phyloP scores from a whole-genome alignment of 1,140 invertebrate species.

The Brachionus angularis region DNA sequence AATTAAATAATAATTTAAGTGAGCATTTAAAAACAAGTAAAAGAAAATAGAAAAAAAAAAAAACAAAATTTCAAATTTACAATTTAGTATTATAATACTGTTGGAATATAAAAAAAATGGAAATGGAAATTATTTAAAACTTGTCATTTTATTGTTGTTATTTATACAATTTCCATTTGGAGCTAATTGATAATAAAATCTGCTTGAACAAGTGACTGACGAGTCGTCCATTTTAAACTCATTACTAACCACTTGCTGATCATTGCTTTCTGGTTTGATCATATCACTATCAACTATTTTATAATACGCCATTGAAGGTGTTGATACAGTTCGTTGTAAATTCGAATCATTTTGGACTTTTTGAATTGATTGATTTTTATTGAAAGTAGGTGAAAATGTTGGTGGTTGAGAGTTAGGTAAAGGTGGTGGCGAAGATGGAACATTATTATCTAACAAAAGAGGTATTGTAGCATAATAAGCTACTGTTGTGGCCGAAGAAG shows the following conservation, averaged over 20 bases:
- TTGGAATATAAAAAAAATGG: not conserved
- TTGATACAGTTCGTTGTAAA: conserved; percentile 20
- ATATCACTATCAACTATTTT: conserved; percentile 35
- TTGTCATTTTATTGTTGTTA: not conserved
- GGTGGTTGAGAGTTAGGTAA: conserved; percentile 34
- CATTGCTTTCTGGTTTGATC: not conserved
- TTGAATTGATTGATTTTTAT: not conserved
- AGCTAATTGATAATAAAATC: conserved; percentile 35
- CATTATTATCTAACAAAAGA: conserved; percentile 8
- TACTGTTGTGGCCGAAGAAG: conserved; percentile 22
- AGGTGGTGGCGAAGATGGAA: conserved; percentile 5
- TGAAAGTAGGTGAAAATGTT: conserved; percentile 3
- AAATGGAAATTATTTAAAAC: conserved; percentile 20
- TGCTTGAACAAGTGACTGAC: not conserved
- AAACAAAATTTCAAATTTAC: no score
- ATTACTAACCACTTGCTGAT: conserved; percentile 24
- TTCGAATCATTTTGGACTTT: not conserved
- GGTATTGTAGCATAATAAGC: conserved; percentile 42
- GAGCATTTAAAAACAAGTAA: no score
- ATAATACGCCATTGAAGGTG: conserved; percentile 40
- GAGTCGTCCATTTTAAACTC: conserved; percentile 11
- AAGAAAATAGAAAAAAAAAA: no score
- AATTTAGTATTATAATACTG: no score
- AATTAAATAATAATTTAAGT: conserved; percentile 10
- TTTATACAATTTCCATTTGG: no score